Evolutionary conservation across 2,113 vertebrate genomes (phyloP).

Genomic region (Hydrochoerus hydrochaeris): DNA sequence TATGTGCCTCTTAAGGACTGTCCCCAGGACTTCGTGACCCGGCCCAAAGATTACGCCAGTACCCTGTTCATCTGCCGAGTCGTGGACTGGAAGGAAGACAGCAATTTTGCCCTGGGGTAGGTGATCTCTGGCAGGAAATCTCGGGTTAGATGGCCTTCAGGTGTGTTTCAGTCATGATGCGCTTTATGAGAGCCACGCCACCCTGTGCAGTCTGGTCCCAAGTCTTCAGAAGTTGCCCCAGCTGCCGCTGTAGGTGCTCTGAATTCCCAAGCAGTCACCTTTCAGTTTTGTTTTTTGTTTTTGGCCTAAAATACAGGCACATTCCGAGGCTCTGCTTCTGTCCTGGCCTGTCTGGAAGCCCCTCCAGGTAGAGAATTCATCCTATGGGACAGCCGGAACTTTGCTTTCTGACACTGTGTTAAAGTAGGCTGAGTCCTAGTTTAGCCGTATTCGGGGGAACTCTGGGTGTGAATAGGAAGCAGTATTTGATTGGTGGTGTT

Average conservation of each 20-base stretch:
- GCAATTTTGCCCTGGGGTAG: slow-evolving; percentile 96
- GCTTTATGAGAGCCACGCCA: neutral
- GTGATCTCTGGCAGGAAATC: slow-evolving; percentile 66
- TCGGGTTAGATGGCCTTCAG: neutral
- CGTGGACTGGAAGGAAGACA: slow-evolving; percentile 93
- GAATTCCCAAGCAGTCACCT: neutral
- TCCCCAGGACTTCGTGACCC: slow-evolving; percentile 90
- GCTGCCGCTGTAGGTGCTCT: neutral
- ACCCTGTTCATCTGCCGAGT: slow-evolving; percentile 96
- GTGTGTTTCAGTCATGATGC: neutral
- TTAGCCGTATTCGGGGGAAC: neutral
- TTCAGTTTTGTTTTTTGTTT: neutral
- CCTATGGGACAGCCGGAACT: neutral
- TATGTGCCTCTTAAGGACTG: slow-evolving; percentile 93
- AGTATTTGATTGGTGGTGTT: neutral
- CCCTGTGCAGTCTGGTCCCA: neutral
- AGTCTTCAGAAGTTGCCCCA: slow-evolving; percentile 26
- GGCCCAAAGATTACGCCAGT: slow-evolving; percentile 90
- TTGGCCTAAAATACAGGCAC: neutral
- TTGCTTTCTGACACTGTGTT: neutral
- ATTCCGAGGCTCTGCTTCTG: neutral
- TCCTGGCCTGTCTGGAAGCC: neutral
- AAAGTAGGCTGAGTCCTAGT: neutral
- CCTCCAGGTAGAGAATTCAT: neutral
- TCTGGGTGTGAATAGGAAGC: neutral